A percentile compares a stretch with the other conserved stretches of the same genome.
Conservation (phyloP, 2,113 vertebrate genomes). For the Dryoscopus gambensis region DNA sequence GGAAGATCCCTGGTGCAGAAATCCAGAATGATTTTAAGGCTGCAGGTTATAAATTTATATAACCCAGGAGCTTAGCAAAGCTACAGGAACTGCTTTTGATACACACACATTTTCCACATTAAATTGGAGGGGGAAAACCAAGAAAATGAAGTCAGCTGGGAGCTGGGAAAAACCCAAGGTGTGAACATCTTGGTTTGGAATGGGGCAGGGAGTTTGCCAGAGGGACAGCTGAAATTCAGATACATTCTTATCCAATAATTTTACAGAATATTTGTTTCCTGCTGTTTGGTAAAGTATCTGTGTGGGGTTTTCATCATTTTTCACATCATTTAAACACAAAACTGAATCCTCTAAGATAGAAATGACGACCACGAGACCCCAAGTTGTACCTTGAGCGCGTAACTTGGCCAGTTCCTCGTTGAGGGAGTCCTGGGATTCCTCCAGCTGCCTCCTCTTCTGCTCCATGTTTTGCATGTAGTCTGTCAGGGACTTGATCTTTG, state of each 20-base stretch:
- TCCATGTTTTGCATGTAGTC: constrained; percentile 95
- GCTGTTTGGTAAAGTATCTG: not conserved
- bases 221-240: not conserved
- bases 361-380: fast-evolving
- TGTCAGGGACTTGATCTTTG: constrained; percentile 91
- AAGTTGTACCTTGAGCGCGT: constrained; percentile 78
- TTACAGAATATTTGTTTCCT: not conserved
- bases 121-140: not conserved
- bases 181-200: not conserved
- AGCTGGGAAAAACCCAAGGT: not conserved
- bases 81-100: not conserved
- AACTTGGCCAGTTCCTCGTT: constrained; percentile 86
- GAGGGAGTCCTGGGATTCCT: constrained; percentile 86
- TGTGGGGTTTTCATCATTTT: not conserved
- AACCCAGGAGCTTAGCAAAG: not conserved
- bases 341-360: not conserved
- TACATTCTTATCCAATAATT: too few relatives aligned
- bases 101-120: not conserved
- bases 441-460: constrained; percentile 88
- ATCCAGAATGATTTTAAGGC: not conserved
- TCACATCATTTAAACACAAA: not conserved
- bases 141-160: not conserved
- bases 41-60: not conserved
- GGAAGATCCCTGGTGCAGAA: not conserved
- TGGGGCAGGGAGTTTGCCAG: not conserved